Evolutionary conservation across 2,888 invertebrate species (phyloP), one percentile per base, ranked within the genome.

Genomic region (Macrosiphum euphorbiae): DNA sequence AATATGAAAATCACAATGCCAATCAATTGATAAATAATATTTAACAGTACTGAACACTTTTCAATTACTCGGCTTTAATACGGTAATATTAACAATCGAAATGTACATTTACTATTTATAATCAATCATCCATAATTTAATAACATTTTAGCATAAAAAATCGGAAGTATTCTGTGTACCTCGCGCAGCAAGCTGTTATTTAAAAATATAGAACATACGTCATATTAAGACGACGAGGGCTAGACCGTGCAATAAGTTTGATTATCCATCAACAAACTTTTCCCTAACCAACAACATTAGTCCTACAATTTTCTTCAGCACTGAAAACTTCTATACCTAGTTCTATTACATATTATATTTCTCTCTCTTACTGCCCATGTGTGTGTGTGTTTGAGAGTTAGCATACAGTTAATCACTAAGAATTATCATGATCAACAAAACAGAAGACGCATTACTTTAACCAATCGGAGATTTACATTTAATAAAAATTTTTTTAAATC

Each of bases 251-350:
- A 55, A 41, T 84, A 90, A 91, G 84, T 91, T 55, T 84, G 16
- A 16, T 91, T 44, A 91, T 84, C 84, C 26, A 84, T 90, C 90
- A 90, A 52, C 67, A 13, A 78, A 50, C 90, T 90, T 78, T 78
- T 78, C 24, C 35, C 26, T 35, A 90, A 50, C 35, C 35, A 78
- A 84, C 78, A 78, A 16, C 35, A 78, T 67, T 35, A 35, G 8
- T 78, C 8, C 78, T 20, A 55, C 3, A 55, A 10, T 85, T 55
- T 84, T 28, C 52, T 41, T 52, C n/a, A 28, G 84, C 41, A 84
- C 13, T 41, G 78, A 78, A 78, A 90, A 90, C 78, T 52, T 52
- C 26, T 44, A 7, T 44, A n/a, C n/a, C n/a, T n/a, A 44, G 44
- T 44, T 44, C 44, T 26, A n/a, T 50, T 67, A 20, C 50, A 47